Conservation (phyloP, 2,113 vertebrate genomes). For the Columbina picui region DNA sequence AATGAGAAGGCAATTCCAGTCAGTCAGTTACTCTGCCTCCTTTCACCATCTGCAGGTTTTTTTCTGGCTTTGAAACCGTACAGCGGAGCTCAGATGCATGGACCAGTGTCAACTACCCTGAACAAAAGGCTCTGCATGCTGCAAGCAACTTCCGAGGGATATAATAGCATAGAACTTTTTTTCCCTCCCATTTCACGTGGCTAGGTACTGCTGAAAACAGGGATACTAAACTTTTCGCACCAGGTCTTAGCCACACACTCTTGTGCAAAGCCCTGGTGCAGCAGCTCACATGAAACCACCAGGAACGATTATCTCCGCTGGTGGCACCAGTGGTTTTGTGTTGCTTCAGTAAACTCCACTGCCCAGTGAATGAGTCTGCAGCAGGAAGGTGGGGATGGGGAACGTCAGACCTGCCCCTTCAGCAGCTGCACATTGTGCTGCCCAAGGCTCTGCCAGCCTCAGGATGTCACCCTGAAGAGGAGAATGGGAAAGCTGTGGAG, state of each 20-base stretch:
- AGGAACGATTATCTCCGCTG: not conserved
- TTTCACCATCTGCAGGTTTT: not conserved
- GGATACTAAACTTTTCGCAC: not conserved
- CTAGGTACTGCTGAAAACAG: not conserved
- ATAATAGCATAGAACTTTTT: not conserved
- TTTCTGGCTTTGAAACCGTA: not conserved
- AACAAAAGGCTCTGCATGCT: not conserved
- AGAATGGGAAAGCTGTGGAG: not conserved
- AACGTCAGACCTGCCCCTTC: not conserved
- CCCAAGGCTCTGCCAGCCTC: not conserved
- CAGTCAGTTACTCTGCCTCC: not conserved
- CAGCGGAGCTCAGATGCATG: not conserved
- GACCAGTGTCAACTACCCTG: not conserved
- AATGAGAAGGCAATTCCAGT: not conserved
- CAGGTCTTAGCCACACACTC: not conserved
- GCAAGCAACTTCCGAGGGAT: not conserved
- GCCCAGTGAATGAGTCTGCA: not conserved
- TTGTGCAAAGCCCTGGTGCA: not conserved
- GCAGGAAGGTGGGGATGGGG: not conserved
- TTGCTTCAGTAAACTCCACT: not conserved
- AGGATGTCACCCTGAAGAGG: not conserved
- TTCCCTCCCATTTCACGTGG: not conserved
- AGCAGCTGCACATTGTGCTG: not conserved
- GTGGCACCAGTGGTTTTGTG: not conserved
- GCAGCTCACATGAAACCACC: not conserved